phyloP scores from a whole-genome alignment of 2,888 invertebrate genomes.

The Tholera decimalis region DNA sequence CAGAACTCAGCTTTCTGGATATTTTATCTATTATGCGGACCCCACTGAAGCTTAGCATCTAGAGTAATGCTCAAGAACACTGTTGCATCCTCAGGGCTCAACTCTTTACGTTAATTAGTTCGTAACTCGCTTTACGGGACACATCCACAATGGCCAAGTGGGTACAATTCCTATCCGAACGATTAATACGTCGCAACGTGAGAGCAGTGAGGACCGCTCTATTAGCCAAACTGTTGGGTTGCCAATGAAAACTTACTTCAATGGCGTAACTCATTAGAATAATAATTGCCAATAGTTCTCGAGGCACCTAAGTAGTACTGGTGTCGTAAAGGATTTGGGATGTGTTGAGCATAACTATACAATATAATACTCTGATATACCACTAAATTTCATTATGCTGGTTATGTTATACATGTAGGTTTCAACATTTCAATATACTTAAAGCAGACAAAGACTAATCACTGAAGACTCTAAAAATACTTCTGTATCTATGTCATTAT shows the following conservation, averaged over 20 bases:
- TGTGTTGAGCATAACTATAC: not conserved
- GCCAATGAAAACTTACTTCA: conserved; percentile 59
- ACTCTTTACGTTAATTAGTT: conserved; percentile 36
- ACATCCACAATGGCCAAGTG: conserved; percentile 45
- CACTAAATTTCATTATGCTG: not conserved
- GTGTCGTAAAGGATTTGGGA: conserved; percentile 27
- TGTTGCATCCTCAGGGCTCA: too few relatives aligned
- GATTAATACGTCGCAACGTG: conserved; percentile 56
- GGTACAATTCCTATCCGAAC: conserved; percentile 43
- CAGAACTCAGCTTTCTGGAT: too few relatives aligned
- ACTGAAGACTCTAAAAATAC: not conserved
- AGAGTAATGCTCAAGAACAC: too few relatives aligned
- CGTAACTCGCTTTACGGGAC: conserved; percentile 31
- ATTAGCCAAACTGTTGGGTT: conserved; percentile 54
- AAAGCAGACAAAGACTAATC: not conserved
- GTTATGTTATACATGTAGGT: not conserved
- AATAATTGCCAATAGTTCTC: conserved; percentile 43
- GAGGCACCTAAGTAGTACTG: conserved; percentile 39
- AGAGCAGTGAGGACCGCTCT: conserved; percentile 38
- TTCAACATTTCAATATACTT: not conserved
- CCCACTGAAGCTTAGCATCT: too few relatives aligned
- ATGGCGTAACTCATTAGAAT: conserved; percentile 55
- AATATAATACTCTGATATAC: not conserved
- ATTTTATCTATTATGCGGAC: too few relatives aligned
- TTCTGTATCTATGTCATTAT: not conserved